A percentile compares a stretch with the other conserved stretches of the same genome.
Evolutionary conservation across 2,113 vertebrate species (phyloP).

Genomic region (Zapus hudsonius): DNA sequence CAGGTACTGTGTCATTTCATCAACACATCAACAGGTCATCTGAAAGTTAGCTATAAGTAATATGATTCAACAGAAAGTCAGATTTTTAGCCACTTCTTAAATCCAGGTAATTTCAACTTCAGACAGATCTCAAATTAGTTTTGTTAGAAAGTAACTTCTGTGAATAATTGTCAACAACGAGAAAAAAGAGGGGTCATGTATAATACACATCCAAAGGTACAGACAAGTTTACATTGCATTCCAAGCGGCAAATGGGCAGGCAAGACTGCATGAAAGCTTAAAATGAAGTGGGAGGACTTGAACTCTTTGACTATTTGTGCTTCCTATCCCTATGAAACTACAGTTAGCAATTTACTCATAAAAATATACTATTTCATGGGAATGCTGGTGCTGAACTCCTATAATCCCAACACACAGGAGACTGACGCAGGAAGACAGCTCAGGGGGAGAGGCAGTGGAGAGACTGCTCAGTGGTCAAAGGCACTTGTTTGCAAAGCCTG

Average conservation of each 20-base stretch:
- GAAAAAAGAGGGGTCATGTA: background rate
- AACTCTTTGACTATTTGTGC: background rate
- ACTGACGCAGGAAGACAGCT: background rate
- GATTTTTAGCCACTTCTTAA: constrained; percentile 5
- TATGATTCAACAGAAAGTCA: constrained; percentile 22
- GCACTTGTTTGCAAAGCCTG: no score
- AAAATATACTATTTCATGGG: background rate
- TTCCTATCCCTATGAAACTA: background rate
- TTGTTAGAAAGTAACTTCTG: background rate
- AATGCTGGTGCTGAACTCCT: background rate
- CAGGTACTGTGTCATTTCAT: background rate
- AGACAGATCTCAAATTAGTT: background rate
- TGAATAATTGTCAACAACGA: background rate
- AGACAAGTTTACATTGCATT: background rate
- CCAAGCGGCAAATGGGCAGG: background rate
- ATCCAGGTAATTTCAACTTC: constrained; percentile 44
- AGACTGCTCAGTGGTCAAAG: no score
- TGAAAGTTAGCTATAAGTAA: constrained; percentile 55
- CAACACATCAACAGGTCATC: background rate
- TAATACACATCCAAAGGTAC: background rate
- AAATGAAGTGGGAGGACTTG: constrained; percentile 26
- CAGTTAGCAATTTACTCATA: background rate
- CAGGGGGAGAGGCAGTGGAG: no score
- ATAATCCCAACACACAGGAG: background rate
- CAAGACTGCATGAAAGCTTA: background rate